These are phyloP conservation scores for Actinia tenebrosa DNA, from an alignment of 64 coral and sea anemone genomes.

Conservation along the genomic window DNA sequence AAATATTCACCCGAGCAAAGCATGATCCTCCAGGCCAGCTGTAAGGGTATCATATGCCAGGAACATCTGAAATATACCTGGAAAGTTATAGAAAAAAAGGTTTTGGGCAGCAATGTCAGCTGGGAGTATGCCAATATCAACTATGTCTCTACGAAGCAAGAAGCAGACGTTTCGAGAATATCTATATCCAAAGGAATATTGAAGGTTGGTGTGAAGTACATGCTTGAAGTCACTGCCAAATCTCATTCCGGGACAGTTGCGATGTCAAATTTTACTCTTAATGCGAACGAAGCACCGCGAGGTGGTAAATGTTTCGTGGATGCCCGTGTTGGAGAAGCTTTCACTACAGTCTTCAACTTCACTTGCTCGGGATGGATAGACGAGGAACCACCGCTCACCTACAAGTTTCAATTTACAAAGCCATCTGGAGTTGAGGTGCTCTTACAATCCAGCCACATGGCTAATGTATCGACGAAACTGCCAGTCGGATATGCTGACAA, in stretches of 20 bases:
- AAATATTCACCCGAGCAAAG: not conserved
- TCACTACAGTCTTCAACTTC: slow-evolving; percentile 48
- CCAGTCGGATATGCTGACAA: slow-evolving; percentile 29
- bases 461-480: slow-evolving; percentile 19
- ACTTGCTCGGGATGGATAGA: slow-evolving; percentile 43
- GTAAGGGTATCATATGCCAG: not conserved
- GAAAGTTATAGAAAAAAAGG: slow-evolving; percentile 9
- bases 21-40: not conserved
- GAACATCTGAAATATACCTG: not conserved
- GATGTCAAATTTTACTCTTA: slow-evolving; percentile 19
- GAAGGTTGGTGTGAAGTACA: slow-evolving; percentile 10
- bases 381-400: slow-evolving; percentile 1
- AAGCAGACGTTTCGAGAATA: not conserved
- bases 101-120: not conserved
- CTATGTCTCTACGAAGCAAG: not conserved
- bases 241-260: not conserved
- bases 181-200: not conserved
- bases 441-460: slow-evolving; percentile 17
- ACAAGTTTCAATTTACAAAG: slow-evolving; percentile 31
- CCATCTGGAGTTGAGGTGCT: slow-evolving; percentile 23
- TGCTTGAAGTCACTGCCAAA: not conserved
- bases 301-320: slow-evolving; percentile 45
- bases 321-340: slow-evolving; percentile 19
- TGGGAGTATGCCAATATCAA: not conserved
- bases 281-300: slow-evolving; percentile 32